These are phyloP conservation scores for Epiblema foenella DNA, from an alignment of 2,888 invertebrate genomes.

Conservation along the genomic window DNA sequence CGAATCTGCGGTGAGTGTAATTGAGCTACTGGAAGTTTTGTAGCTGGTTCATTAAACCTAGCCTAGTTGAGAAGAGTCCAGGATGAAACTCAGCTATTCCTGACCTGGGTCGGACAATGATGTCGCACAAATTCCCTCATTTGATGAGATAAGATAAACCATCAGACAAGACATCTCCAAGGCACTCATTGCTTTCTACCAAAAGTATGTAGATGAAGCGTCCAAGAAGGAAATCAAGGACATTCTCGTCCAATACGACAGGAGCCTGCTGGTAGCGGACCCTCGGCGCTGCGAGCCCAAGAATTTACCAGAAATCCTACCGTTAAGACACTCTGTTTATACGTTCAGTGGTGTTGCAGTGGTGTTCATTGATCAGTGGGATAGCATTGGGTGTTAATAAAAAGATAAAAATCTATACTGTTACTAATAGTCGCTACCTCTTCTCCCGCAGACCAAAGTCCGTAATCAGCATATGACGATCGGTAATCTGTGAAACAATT, in stretches of 20 bases:
- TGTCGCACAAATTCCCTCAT: no score
- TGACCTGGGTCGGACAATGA: no score
- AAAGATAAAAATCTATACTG: slow-evolving; percentile 60
- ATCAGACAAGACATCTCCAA: slow-evolving; percentile 99
- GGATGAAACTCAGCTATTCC: no score
- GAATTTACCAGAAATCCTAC: slow-evolving; percentile 99
- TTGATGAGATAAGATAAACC: slow-evolving; percentile 61
- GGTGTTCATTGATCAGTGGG: slow-evolving; percentile 58
- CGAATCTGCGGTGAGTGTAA: no score
- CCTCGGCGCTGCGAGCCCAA: slow-evolving; percentile 99
- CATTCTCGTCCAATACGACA: slow-evolving; percentile 98
- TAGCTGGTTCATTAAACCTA: no score
- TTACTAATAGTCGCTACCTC: not conserved
- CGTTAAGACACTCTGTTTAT: slow-evolving; percentile 89
- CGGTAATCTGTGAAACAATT: slow-evolving; percentile 30
- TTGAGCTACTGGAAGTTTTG: no score
- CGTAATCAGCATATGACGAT: slow-evolving; percentile 30
- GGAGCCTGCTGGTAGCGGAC: slow-evolving; percentile 98
- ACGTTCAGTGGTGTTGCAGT: slow-evolving; percentile 68
- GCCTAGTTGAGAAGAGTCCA: no score
- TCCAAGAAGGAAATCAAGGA: slow-evolving; percentile 99
- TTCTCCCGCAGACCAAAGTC: not conserved
- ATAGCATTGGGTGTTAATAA: slow-evolving; percentile 73
- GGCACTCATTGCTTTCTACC: slow-evolving; percentile 98
- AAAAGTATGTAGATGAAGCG: slow-evolving; percentile 99